Percentiles rank a stretch among this genome's conserved stretches.
These are phyloP conservation scores for Sisor rabdophorus DNA, from an alignment of 2,113 vertebrate species.

Conservation along the genomic window DNA sequence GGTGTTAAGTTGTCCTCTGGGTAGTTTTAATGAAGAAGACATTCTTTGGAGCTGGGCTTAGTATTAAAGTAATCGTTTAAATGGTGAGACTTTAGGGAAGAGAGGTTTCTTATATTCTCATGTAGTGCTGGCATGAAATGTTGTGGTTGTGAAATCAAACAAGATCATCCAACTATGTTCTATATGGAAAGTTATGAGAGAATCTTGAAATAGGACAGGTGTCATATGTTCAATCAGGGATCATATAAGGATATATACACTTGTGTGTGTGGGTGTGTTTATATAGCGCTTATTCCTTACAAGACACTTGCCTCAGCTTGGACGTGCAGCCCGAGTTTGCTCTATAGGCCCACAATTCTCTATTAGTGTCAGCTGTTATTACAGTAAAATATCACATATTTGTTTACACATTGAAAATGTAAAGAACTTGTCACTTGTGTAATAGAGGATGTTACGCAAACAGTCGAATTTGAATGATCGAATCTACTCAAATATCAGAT, in stretches of 20 bases:
- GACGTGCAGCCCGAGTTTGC: background rate
- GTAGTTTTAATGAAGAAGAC: conserved; percentile 36
- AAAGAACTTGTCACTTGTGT: conserved; percentile 1
- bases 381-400: conserved; percentile 16
- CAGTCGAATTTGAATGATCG: background rate
- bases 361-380: conserved; percentile 21
- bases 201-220: background rate
- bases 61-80: conserved; percentile 22
- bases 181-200: conserved; percentile 9
- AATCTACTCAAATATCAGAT: conserved; percentile 6
- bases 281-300: background rate
- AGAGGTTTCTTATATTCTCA: conserved; percentile 7
- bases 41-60: conserved; percentile 27
- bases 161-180: background rate
- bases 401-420: conserved; percentile 4
- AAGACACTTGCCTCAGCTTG: background rate
- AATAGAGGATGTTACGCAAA: conserved; percentile 9
- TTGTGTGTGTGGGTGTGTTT: too few species aligned
- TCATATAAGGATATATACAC: background rate
- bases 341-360: background rate
- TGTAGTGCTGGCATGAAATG: conserved; percentile 10
- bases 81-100: conserved; percentile 14
- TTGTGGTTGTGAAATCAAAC: background rate
- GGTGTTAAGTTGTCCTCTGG: conserved; percentile 48
- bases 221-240: background rate